Base-by-base conservation (phyloP, 2,113 vertebrate species). In the Ancistrus triradiatus region DNA sequence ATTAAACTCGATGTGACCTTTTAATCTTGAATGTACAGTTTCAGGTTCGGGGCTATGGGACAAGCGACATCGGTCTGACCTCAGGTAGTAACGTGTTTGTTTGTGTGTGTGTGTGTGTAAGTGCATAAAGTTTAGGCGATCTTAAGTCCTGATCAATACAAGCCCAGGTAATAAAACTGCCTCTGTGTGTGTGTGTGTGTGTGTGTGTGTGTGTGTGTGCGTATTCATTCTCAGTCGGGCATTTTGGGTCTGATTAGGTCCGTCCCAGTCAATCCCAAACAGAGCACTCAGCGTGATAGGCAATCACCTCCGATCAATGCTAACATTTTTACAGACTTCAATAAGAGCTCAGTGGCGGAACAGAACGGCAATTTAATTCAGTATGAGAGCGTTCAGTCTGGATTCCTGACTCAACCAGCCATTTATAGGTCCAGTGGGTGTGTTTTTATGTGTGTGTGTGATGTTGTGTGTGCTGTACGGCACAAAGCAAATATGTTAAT, bases 301-400 rank as follows among this genome's bases (percentile, higher is more conserved):
- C 84, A 85, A 88, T 89, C 84, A 84, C 83, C 80, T 79, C 68
- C 15, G 79, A 85, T 88, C 86, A 87, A 87, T 88, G 81, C 79
- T 87, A 87, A 86, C 85, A 78, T 82, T 84, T 84, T 86, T 77
- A 86, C 63, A 64, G 70, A 74, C 75, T 66, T 59, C 53, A 52
- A 51, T 50, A 53, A 28, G 11, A 60, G 66, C 53, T 69, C 67
- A 25, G 58, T 60, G 47, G 27, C 31, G 56, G 35, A 58, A 61
- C 55, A 52, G 59, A 56, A 66, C 35, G 25, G 9, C 71, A 58
- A 51, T 70, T 74, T 85, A 83, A 86, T 85, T 83, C 78, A 79
- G 76, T 75, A 62, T 4, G 64, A 77, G 79, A 14, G 38, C 11
- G 6, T 42, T 42, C 14, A 6, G 38, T 15, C 38, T 71, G 74